A percentile compares a stretch with the other conserved stretches of the same genome.
Conservation (phyloP, 1,140 invertebrate genomes). For the Belonocnema kinseyi region DNA sequence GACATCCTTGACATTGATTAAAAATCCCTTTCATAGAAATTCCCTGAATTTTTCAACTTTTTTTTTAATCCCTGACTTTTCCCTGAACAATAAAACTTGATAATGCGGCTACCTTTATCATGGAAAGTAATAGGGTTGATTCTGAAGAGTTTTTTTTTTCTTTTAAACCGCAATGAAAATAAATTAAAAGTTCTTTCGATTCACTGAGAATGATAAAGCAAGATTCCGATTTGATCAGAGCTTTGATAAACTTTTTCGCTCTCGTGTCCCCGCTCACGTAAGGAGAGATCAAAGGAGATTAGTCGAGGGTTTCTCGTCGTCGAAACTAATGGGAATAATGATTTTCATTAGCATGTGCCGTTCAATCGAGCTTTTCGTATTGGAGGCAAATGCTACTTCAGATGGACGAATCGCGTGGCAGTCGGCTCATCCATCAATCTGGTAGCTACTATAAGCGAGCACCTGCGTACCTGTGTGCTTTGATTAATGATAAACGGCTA, state of each 20-base stretch:
- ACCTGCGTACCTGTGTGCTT: slow-evolving; percentile 51
- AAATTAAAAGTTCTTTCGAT: slow-evolving; percentile 6
- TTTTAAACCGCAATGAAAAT: slow-evolving; percentile 11
- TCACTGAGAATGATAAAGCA: slow-evolving; percentile 19
- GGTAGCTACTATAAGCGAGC: slow-evolving; percentile 40
- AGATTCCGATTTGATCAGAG: slow-evolving; percentile 13
- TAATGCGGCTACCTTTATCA: no score
- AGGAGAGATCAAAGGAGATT: slow-evolving; percentile 31
- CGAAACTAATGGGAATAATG: slow-evolving; percentile 9
- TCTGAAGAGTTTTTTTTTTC: neutral
- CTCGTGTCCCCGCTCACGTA: slow-evolving; percentile 26
- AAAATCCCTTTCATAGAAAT: no score
- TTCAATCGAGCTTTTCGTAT: slow-evolving; percentile 27
- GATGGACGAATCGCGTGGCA: slow-evolving; percentile 43
- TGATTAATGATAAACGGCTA: slow-evolving; percentile 54
- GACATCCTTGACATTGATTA: no score
- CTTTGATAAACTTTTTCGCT: slow-evolving; percentile 29
- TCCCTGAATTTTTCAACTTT: no score
- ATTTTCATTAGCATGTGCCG: slow-evolving; percentile 24
- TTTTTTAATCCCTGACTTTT: no score
- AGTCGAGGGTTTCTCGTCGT: neutral
- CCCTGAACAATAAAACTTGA: no score
- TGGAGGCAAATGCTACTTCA: slow-evolving; percentile 8
- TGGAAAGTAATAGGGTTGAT: neutral
- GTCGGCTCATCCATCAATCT: slow-evolving; percentile 51